These are phyloP conservation scores for Spea hammondii DNA, from an alignment of 2,797 vertebrate genomes.

Conservation along the genomic window DNA sequence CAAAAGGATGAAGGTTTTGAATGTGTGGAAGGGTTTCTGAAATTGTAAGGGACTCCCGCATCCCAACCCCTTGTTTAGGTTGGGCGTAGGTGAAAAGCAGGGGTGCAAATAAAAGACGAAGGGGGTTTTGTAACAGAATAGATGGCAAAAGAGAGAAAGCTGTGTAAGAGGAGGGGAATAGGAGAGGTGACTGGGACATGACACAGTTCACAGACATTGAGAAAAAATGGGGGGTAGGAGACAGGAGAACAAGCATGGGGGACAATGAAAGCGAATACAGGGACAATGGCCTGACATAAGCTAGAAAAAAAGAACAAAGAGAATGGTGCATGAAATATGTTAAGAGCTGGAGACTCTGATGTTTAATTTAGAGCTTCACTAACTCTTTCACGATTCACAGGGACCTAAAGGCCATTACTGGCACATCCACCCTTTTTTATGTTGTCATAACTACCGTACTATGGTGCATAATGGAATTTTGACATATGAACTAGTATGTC, in stretches of 20 bases:
- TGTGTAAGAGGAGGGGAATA: neutral
- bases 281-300: neutral
- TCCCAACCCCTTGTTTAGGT: constrained; percentile 1
- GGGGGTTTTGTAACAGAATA: neutral
- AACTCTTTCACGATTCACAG: neutral
- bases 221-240: neutral
- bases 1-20: constrained; percentile 27
- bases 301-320: neutral
- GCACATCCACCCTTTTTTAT: too few species aligned
- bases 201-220: neutral
- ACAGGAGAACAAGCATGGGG: neutral
- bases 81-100: neutral
- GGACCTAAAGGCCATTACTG: neutral
- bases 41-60: constrained; percentile 9
- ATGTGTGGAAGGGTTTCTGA: constrained; percentile 7
- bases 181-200: neutral
- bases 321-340: neutral
- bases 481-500: too few species aligned
- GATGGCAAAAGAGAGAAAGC: neutral
- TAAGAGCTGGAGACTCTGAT: neutral
- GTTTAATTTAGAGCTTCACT: neutral
- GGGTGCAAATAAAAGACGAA: neutral
- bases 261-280: neutral
- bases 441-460: too few species aligned
- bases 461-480: too few species aligned